Evolutionary conservation across 1,140 invertebrate species (phyloP).

Genomic region (Aphidius gifuensis): DNA sequence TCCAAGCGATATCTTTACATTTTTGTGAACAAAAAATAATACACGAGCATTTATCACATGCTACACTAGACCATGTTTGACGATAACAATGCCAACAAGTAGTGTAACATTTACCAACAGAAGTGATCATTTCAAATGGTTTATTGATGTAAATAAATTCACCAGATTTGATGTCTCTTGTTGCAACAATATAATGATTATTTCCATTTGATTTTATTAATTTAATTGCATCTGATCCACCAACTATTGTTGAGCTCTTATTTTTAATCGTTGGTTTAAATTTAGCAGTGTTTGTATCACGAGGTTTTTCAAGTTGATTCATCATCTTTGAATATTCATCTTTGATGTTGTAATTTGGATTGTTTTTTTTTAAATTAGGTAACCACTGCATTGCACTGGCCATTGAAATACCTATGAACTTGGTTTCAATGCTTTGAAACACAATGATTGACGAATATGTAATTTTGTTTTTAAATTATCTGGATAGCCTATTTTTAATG

Average conservation of each 20-base stretch:
- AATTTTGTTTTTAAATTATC: conserved; percentile 14
- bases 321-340: background rate
- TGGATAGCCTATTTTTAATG: conserved; percentile 10
- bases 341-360: no score
- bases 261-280: background rate
- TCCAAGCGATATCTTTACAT: conserved; percentile 63
- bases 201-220: conserved; percentile 44
- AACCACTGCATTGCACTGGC: background rate
- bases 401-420: background rate
- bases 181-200: conserved; percentile 64
- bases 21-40: conserved; percentile 66
- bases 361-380: no score
- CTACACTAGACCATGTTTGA: conserved; percentile 59
- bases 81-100: conserved; percentile 74
- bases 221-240: conserved; percentile 6
- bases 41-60: conserved; percentile 62
- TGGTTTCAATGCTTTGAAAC: background rate
- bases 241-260: conserved; percentile 30
- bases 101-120: conserved; percentile 58
- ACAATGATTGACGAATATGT: conserved; percentile 1
- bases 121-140: conserved; percentile 67
- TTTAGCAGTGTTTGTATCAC: conserved; percentile 1
- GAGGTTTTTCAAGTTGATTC: background rate
- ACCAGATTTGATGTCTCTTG: conserved; percentile 63
- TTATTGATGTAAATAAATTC: conserved; percentile 74